A percentile compares a stretch with the other conserved stretches of the same genome.
Evolutionary conservation across 1,140 invertebrate genomes (phyloP).

Genomic region (Rhizoglyphus robini): DNA sequence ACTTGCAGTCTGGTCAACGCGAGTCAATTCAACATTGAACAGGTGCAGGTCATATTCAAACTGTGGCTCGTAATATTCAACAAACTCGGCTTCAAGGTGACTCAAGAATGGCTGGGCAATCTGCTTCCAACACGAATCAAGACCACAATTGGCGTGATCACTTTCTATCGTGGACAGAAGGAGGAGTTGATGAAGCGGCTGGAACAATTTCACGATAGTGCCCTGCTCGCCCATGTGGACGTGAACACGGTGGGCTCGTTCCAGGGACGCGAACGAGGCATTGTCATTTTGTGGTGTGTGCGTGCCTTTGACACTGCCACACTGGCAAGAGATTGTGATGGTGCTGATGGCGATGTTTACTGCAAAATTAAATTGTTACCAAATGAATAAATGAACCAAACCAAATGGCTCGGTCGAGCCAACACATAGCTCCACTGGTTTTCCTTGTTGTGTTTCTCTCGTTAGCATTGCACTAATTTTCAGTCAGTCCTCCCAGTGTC

Average conservation of each 20-base stretch:
- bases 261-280: slow-evolving; percentile 77
- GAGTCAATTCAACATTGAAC: slow-evolving; percentile 32
- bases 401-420: too few relatives aligned
- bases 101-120: background rate
- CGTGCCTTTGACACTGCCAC: slow-evolving; percentile 38
- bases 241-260: slow-evolving; percentile 79
- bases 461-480: too few relatives aligned
- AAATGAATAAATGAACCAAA: too few relatives aligned
- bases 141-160: slow-evolving; percentile 54
- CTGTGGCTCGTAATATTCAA: slow-evolving; percentile 29
- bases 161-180: slow-evolving; percentile 58
- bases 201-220: slow-evolving; percentile 11
- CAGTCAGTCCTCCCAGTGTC: too few relatives aligned
- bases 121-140: slow-evolving; percentile 24
- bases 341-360: too few relatives aligned
- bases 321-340: too few relatives aligned
- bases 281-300: slow-evolving; percentile 74
- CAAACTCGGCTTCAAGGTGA: background rate
- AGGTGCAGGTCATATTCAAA: slow-evolving; percentile 36
- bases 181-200: slow-evolving; percentile 30
- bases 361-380: too few relatives aligned
- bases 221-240: slow-evolving; percentile 33
- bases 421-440: too few relatives aligned
- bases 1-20: slow-evolving; percentile 18
- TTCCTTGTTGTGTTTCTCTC: too few relatives aligned